These are phyloP conservation scores for Diplosoma virens DNA, from an alignment of 23 tunicate genomes.

Conservation along the genomic window DNA sequence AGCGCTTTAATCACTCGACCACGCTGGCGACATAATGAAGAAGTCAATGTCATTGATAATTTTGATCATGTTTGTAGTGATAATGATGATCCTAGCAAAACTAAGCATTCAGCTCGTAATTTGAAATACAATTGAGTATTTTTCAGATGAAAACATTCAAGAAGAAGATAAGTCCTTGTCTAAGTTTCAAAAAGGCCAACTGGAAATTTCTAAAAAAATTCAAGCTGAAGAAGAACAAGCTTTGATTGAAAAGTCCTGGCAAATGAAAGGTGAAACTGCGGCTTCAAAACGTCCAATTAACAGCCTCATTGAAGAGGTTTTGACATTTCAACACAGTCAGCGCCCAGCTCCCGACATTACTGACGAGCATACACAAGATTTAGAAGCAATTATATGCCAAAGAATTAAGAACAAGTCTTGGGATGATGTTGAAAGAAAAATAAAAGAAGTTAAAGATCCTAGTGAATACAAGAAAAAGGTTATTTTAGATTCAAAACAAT, in stretches of 20 bases:
- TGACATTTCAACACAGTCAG: constrained; percentile 57
- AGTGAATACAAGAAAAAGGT: constrained; percentile 63
- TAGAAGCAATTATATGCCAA: constrained; percentile 68
- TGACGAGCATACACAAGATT: constrained; percentile 68
- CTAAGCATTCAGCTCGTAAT: too few species aligned
- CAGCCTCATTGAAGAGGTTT: constrained; percentile 76
- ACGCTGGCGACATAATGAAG: too few species aligned
- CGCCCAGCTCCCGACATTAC: constrained; percentile 83
- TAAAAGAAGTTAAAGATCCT: constrained; percentile 57
- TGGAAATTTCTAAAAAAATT: constrained; percentile 36
- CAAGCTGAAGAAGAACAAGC: constrained; percentile 57
- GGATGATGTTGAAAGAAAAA: constrained; percentile 80
- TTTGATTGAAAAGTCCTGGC: constrained; percentile 70
- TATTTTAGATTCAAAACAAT: constrained; percentile 59
- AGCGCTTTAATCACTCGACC: too few species aligned
- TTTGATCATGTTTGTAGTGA: too few species aligned
- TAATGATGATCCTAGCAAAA: too few species aligned
- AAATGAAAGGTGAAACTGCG: constrained; percentile 81
- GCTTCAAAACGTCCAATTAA: constrained; percentile 69
- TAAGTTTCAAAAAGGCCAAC: constrained; percentile 40
- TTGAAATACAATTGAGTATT: too few species aligned
- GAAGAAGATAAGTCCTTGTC: neutral
- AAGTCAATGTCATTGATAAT: too few species aligned
- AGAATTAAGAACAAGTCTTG: constrained; percentile 69
- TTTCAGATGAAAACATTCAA: too few species aligned